These are phyloP conservation scores for Coleophora deauratella DNA, from an alignment of 2,888 invertebrate species.

Conservation along the genomic window DNA sequence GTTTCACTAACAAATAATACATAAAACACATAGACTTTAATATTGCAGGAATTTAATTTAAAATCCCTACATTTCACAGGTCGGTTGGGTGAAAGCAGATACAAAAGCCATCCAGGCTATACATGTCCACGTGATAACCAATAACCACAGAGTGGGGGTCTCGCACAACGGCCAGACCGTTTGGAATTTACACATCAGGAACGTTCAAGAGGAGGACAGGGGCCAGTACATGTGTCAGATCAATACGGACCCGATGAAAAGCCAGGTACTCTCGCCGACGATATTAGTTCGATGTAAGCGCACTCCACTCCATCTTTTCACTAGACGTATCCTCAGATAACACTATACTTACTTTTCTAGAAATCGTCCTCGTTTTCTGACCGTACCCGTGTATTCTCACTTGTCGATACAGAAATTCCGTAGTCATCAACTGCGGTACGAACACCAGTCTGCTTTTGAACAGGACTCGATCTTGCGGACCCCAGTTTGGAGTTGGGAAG, in stretches of 20 bases:
- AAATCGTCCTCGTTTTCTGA: constrained; percentile 18
- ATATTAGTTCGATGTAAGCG: constrained; percentile 38
- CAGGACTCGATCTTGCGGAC: constrained; percentile 46
- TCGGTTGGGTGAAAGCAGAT: constrained; percentile 95
- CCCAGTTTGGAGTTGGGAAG: constrained; percentile 41
- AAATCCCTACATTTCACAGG: constrained; percentile 65
- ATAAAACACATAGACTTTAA: too few species aligned
- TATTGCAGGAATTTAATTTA: too few species aligned
- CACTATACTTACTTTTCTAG: constrained; percentile 6
- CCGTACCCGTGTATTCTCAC: constrained; percentile 50
- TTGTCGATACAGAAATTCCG: constrained; percentile 65
- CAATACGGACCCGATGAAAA: constrained; percentile 96
- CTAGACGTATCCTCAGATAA: constrained; percentile 14
- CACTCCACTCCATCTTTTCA: constrained; percentile 36
- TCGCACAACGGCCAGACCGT: constrained; percentile 89
- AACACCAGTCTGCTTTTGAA: constrained; percentile 62
- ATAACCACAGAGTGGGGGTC: constrained; percentile 89
- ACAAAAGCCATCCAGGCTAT: constrained; percentile 95
- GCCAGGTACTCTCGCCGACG: constrained; percentile 76
- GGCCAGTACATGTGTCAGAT: constrained; percentile 96
- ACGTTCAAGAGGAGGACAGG: constrained; percentile 89
- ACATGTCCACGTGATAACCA: constrained; percentile 93
- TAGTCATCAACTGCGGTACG: constrained; percentile 65
- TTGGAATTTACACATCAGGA: constrained; percentile 93
- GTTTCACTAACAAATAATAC: constrained; percentile 27